phyloP scores from a whole-genome alignment of 2,888 invertebrate genomes.

The Chloroclysta siterata region DNA sequence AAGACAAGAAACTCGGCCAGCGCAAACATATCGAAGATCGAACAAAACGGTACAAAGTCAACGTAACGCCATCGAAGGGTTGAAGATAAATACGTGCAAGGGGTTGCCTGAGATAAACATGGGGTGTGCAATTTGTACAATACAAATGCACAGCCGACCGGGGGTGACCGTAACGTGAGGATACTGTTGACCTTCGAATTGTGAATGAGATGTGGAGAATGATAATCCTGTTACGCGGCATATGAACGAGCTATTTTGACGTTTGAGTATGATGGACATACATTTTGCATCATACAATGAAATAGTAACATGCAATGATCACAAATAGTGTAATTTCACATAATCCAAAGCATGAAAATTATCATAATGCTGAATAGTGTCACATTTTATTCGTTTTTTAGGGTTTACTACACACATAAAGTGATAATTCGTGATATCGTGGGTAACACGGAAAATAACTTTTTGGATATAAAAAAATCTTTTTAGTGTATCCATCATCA shows the following conservation, averaged over 20 bases:
- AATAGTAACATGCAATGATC: too few relatives aligned
- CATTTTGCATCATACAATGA: too few relatives aligned
- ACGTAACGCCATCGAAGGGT: conserved; percentile 74
- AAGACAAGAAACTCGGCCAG: conserved; percentile 35
- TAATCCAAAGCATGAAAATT: too few relatives aligned
- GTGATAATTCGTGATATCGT: too few relatives aligned
- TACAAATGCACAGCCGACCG: conserved; percentile 67
- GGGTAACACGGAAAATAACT: too few relatives aligned
- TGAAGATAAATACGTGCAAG: conserved; percentile 77
- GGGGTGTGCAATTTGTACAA: conserved; percentile 81
- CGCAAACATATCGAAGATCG: conserved; percentile 55
- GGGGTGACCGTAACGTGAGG: conserved; percentile 36
- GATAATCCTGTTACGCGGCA: conserved; percentile 26
- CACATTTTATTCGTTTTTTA: too few relatives aligned
- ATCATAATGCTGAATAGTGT: too few relatives aligned
- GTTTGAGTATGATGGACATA: conserved; percentile 7
- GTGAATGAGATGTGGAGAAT: conserved; percentile 23
- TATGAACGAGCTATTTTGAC: conserved; percentile 22
- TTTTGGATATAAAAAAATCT: too few relatives aligned
- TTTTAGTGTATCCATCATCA: too few relatives aligned
- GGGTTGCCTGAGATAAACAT: conserved; percentile 78
- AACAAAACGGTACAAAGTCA: conserved; percentile 76
- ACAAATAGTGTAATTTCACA: too few relatives aligned
- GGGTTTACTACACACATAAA: too few relatives aligned
- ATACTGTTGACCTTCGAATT: conserved; percentile 42